Evolutionary conservation across 2,888 invertebrate species (phyloP).

Genomic region (Serrognathus titanus): DNA sequence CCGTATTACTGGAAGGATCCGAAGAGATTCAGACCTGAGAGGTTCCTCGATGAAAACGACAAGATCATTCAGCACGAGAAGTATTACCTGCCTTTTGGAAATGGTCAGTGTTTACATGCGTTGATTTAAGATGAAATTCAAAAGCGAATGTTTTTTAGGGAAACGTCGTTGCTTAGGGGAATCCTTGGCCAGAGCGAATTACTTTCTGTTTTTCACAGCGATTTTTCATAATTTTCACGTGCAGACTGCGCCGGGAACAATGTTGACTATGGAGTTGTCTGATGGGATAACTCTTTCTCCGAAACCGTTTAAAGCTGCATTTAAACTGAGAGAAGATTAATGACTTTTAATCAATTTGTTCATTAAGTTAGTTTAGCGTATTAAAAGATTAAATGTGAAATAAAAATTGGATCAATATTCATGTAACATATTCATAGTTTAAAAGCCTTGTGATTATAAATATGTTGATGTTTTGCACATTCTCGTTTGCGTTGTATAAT

Average conservation of each 20-base stretch:
- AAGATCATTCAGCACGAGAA: conserved; percentile 50
- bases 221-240: conserved; percentile 54
- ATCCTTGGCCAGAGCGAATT: conserved; percentile 57
- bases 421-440: no score
- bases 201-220: conserved; percentile 58
- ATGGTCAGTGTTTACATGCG: conserved; percentile 50
- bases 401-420: no score
- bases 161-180: conserved; percentile 64
- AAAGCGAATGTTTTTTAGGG: conserved; percentile 49
- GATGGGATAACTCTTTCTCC: conserved; percentile 45
- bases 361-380: no score
- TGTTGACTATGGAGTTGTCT: conserved; percentile 29
- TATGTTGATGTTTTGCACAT: no score
- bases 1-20: conserved; percentile 59
- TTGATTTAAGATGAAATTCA: not conserved
- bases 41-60: conserved; percentile 59
- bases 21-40: conserved; percentile 58
- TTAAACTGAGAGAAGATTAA: conserved; percentile 29
- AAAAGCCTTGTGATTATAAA: no score
- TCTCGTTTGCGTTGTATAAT: no score
- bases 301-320: conserved; percentile 38
- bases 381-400: no score
- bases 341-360: not conserved
- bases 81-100: conserved; percentile 62
- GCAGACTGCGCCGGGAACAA: conserved; percentile 30